Evolutionary conservation across 35 echinoderm and acorn worm genomes (phyloP), one percentile per base, ranked within the genome.

Genomic region (Lytechinus pictus): DNA sequence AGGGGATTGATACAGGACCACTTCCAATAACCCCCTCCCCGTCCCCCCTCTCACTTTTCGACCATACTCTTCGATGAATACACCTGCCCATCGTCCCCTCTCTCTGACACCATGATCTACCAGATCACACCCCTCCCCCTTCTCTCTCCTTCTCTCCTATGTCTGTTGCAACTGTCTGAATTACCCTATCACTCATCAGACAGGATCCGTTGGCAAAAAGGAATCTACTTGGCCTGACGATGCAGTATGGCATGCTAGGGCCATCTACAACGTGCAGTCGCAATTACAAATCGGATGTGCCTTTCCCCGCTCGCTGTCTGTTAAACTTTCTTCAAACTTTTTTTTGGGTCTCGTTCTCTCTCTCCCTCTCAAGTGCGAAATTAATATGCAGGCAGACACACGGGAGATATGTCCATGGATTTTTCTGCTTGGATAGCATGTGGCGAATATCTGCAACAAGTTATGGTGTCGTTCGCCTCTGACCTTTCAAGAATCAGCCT

Each of bases 401-500:
- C 66, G 66, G 66, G n/a, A 79, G 66, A 79, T 16, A 19, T 79
- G 33, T 44, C 5, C 19, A 3, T 24, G 66, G n/a, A 24, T 24
- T 24, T n/a, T 24, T 79, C 66, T 79, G 66, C 66, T 79, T 79
- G 19, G 66, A 79, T 79, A 79, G 21, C 66, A 79, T 79, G 66
- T 19, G 66, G 66, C 66, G 19, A 79, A 79, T 79, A 24, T 79
- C 66, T 79, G 66, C 66, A 79, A 79, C 19, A n/a, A 24, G 66
- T 79, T 79, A 79, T n/a, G 66, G 66, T 79, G 66, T 79, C 66
- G 66, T 79, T 79, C 88, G 28, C 88, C 88, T 90, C 52, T 90
- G 88, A 90, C 88, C 88, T 90, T 90, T 90, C 1, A 14, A 52
- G 88, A 52, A 90, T 90, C 52, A 90, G 27, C 88, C 88, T 90